Conservation (phyloP, 2,113 vertebrate species). For the Sapajus apella region DNA sequence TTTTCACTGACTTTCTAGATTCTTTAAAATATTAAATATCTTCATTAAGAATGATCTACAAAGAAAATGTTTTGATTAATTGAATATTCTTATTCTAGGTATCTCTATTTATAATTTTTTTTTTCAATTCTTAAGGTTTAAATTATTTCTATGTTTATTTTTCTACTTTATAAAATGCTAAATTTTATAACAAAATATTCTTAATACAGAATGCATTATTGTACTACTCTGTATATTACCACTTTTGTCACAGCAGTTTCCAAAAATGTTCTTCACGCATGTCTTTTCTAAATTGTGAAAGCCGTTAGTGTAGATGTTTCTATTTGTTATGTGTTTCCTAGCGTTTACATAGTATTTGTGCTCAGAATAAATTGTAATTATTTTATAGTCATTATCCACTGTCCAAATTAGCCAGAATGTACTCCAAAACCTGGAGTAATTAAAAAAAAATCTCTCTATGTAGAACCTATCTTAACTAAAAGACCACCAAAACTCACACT, state of each 20-base stretch:
- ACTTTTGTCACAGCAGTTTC: background rate
- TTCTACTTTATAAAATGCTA: background rate
- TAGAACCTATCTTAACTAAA: background rate
- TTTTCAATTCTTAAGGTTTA: background rate
- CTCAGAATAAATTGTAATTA: slow-evolving; percentile 38
- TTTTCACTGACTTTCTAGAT: background rate
- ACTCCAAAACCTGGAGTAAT: background rate
- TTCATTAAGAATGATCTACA: background rate
- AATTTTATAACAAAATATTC: background rate
- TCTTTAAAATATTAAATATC: background rate
- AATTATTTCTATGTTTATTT: background rate
- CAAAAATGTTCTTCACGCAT: background rate
- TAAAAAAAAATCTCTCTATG: background rate
- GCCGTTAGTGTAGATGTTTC: background rate
- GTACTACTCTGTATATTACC: background rate
- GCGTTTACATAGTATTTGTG: background rate
- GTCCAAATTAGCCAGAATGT: background rate
- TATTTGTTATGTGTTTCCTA: background rate
- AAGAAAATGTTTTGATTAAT: background rate
- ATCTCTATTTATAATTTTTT: background rate
- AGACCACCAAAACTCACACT: background rate
- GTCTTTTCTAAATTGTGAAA: background rate
- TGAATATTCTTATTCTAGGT: background rate
- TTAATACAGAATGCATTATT: background rate
- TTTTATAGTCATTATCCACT: background rate